Percentiles rank a stretch among this genome's conserved stretches.
Evolutionary conservation across 2,888 invertebrate species (phyloP).

Genomic region (Beris morrisii): DNA sequence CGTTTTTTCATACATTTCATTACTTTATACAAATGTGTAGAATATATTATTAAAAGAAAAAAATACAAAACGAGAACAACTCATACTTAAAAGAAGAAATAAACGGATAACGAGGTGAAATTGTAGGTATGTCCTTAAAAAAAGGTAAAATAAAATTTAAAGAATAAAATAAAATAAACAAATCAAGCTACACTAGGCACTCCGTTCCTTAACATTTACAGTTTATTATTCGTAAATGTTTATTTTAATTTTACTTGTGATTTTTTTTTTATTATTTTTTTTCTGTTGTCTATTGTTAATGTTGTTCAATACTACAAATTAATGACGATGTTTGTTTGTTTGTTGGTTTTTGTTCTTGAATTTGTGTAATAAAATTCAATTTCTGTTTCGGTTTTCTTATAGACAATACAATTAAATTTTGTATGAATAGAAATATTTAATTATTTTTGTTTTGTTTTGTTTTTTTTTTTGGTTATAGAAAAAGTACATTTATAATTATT

Average conservation of each 20-base stretch:
- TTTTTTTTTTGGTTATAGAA: conserved; percentile 8
- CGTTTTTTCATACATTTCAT: too few species aligned
- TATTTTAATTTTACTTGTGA: neutral
- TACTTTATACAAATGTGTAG: too few species aligned
- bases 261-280: conserved; percentile 2
- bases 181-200: conserved; percentile 22
- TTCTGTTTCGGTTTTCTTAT: neutral
- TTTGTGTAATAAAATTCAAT: neutral
- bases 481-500: conserved; percentile 10
- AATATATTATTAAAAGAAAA: too few species aligned
- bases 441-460: neutral
- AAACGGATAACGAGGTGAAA: too few species aligned
- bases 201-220: conserved; percentile 25
- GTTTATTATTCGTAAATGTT: neutral
- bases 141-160: too few species aligned
- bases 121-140: too few species aligned
- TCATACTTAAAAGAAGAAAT: too few species aligned
- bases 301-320: neutral
- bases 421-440: too few species aligned
- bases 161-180: too few species aligned
- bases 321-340: conserved; percentile 1
- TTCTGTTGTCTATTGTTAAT: neutral
- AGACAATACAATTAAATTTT: neutral
- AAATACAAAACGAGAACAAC: too few species aligned
- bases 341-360: neutral